Evolutionary conservation across 2,113 vertebrate genomes (phyloP).

Genomic region (Hippocampus comes): DNA sequence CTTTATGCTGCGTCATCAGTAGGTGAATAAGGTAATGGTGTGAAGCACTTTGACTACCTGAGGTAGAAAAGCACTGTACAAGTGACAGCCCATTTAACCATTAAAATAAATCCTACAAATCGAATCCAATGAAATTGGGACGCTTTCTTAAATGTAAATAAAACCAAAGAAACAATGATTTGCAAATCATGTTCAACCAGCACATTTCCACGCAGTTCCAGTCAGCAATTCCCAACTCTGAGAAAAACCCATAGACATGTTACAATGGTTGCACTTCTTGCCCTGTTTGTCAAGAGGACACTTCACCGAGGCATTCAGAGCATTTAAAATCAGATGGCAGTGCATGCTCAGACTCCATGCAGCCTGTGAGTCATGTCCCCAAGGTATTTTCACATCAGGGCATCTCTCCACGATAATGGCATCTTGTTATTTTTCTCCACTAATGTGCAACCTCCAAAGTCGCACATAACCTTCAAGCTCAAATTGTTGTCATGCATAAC

Average conservation of each 20-base stretch:
- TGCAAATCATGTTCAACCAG: too few species aligned
- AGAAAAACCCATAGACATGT: not conserved
- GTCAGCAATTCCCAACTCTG: not conserved
- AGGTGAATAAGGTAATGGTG: too few species aligned
- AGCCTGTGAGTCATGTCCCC: conserved; percentile 31
- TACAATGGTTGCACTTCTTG: not conserved
- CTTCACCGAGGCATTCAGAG: conserved; percentile 26
- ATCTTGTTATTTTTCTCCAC: conserved; percentile 2
- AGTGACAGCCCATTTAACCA: too few species aligned
- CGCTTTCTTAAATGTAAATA: too few species aligned
- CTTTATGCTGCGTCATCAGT: too few species aligned
- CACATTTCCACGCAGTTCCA: not conserved
- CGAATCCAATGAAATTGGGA: too few species aligned
- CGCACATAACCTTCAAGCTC: conserved; percentile 26
- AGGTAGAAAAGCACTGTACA: too few species aligned
- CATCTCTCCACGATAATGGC: conserved; percentile 43
- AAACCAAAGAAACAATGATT: too few species aligned
- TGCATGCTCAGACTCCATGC: conserved; percentile 28
- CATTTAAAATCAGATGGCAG: conserved; percentile 40
- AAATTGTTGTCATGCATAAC: not conserved
- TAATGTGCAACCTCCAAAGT: not conserved
- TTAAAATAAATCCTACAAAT: too few species aligned
- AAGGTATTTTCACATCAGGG: conserved; percentile 38
- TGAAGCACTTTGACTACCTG: too few species aligned
- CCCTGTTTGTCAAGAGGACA: conserved; percentile 17